These are phyloP conservation scores for Charina bottae DNA, from an alignment of 2,113 vertebrate species.

Conservation along the genomic window DNA sequence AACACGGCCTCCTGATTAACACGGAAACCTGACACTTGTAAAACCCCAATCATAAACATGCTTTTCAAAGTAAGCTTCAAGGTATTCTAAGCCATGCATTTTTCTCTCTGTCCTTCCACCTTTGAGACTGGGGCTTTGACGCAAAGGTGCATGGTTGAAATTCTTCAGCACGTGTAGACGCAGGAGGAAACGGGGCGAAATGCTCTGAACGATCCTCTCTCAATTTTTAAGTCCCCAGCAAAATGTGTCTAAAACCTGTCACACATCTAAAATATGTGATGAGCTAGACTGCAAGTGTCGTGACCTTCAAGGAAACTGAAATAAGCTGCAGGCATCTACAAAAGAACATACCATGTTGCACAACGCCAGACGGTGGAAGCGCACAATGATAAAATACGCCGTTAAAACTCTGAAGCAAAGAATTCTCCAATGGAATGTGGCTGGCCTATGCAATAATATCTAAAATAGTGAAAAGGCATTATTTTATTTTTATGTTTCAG, in stretches of 20 bases:
- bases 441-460: background rate
- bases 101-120: background rate
- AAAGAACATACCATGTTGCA: conserved; percentile 4
- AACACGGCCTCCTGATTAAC: background rate
- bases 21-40: background rate
- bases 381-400: background rate
- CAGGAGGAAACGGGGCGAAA: background rate
- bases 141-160: background rate
- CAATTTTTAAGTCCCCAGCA: background rate
- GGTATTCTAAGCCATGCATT: background rate
- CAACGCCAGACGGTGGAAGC: conserved; percentile 8
- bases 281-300: background rate
- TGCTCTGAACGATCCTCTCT: background rate
- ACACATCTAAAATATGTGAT: background rate
- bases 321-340: background rate
- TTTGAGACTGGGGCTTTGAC: background rate
- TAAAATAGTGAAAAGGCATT: background rate
- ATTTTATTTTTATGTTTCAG: background rate
- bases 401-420: background rate
- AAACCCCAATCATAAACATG: background rate
- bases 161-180: background rate
- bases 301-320: conserved; percentile 10
- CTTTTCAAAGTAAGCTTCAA: background rate
- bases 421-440: background rate
- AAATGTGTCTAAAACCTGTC: background rate